Base-by-base conservation (phyloP, 2,888 invertebrate genomes). In the Chloromyia formosa region DNA sequence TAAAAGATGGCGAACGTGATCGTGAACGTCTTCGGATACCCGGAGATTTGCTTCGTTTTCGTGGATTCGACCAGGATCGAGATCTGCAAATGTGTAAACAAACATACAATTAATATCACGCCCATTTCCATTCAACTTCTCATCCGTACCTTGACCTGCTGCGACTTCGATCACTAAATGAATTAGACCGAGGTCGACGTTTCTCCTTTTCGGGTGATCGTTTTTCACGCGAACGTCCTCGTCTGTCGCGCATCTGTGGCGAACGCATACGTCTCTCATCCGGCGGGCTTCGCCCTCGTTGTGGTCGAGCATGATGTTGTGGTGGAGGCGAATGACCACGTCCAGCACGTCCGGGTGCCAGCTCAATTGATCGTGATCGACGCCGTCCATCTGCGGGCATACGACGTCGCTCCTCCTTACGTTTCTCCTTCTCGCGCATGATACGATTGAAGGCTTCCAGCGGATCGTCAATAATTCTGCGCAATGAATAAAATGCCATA, bases 391-490 rank as follows among this genome's bases (percentile, higher is more conserved):
- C 75, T 86, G 87, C 42, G 83, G 88, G 79, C 85, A 87, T 80
- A 84, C 88, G 81, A 72, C 87, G 82, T 35, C 86, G 84, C 76
- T 87, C 86, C 62, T 85, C 86, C 77, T 87, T 86, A 60, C 87
- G 83, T 76, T 91, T 87, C 73, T 91, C 89, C 84, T 95, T 95
- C 84, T 95, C 94, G 78, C 93, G 89, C 81, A 95, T 88, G 88
- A 95, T 93, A 78, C 94, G 89, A 84, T 95, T 93, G 84, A 95
- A 95, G 72, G 94, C 94, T 83, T 94, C 94, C 80, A 95, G 85
- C 2, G 95, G 94, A 86, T 95, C 95, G 81, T 94, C 94, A 79
- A 92, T 93, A 75, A 90, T 89, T 79, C 94, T 93, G 84, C 77
- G 84, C 85, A 84, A 61, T 23, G n/a, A 16, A 27, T 61, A 1